A percentile compares a stretch with the other conserved stretches of the same genome.
These are phyloP conservation scores for Sander vitreus DNA, from an alignment of 2,113 vertebrate genomes.

Conservation along the genomic window DNA sequence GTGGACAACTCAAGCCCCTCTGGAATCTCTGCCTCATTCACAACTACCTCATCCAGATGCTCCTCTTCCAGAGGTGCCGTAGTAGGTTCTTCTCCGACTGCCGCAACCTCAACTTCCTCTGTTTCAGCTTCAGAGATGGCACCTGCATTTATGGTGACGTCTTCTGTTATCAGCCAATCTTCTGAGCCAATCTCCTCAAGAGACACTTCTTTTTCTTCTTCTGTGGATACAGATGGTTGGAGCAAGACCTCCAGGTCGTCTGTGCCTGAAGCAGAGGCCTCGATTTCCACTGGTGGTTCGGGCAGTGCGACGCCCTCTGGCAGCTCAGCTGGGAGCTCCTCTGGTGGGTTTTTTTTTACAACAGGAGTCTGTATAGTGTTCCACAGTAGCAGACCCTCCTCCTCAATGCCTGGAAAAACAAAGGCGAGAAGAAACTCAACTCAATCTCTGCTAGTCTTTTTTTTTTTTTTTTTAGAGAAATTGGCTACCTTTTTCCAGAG, in stretches of 20 bases:
- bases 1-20: constrained; percentile 61
- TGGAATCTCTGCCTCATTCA: constrained; percentile 21
- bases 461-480: constrained; percentile 7
- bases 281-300: constrained; percentile 56
- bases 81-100: constrained; percentile 10
- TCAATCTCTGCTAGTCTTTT: not conserved
- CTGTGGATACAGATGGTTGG: constrained; percentile 5
- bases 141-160: constrained; percentile 3
- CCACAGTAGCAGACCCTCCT: constrained; percentile 70
- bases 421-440: constrained; percentile 32
- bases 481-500: not conserved
- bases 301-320: constrained; percentile 40
- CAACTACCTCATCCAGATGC: constrained; percentile 15
- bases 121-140: constrained; percentile 22
- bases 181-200: constrained; percentile 29
- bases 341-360: constrained; percentile 21
- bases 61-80: constrained; percentile 29
- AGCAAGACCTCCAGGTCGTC: constrained; percentile 29
- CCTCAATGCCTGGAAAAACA: constrained; percentile 71
- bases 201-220: constrained; percentile 16
- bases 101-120: constrained; percentile 1
- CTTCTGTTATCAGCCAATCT: constrained; percentile 22
- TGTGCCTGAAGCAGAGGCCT: constrained; percentile 70
- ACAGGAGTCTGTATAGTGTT: constrained; percentile 48
- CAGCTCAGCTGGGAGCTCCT: constrained; percentile 42